Evolutionary conservation across 2,113 vertebrate genomes (phyloP).

Genomic region (Sula dactylatra): DNA sequence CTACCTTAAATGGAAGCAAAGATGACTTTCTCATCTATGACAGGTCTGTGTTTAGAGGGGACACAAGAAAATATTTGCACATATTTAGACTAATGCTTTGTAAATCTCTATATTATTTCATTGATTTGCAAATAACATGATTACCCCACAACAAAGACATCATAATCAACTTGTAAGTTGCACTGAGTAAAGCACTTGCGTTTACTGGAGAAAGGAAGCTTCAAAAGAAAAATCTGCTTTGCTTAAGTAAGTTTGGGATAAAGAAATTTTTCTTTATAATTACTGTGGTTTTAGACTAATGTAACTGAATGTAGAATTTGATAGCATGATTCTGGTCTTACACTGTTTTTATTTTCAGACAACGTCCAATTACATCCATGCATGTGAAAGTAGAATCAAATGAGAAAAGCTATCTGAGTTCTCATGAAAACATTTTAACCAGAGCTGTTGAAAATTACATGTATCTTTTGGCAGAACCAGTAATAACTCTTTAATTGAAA

Average conservation of each 20-base stretch:
- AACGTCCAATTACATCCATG: neutral
- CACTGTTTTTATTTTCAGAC: neutral
- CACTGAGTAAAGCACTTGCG: neutral
- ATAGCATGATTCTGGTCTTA: neutral
- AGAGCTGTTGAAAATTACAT: neutral
- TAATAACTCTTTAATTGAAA: neutral
- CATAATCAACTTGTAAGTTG: neutral
- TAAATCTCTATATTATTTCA: neutral
- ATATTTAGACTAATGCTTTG: neutral
- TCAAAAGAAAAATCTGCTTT: neutral
- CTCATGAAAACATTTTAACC: neutral
- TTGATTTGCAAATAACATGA: neutral
- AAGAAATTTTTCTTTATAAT: neutral
- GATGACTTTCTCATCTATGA: slow-evolving; percentile 95
- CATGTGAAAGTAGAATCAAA: neutral
- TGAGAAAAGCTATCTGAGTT: neutral
- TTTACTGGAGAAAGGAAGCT: neutral
- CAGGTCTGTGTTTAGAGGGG: slow-evolving; percentile 75
- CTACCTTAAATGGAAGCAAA: slow-evolving; percentile 81
- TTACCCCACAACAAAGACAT: neutral
- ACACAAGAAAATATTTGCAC: neutral
- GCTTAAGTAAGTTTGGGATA: neutral
- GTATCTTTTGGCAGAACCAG: neutral
- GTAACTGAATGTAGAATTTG: neutral
- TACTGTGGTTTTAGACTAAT: neutral